phyloP scores from a whole-genome alignment of 2,888 invertebrate species.

The Theretra japonica region DNA sequence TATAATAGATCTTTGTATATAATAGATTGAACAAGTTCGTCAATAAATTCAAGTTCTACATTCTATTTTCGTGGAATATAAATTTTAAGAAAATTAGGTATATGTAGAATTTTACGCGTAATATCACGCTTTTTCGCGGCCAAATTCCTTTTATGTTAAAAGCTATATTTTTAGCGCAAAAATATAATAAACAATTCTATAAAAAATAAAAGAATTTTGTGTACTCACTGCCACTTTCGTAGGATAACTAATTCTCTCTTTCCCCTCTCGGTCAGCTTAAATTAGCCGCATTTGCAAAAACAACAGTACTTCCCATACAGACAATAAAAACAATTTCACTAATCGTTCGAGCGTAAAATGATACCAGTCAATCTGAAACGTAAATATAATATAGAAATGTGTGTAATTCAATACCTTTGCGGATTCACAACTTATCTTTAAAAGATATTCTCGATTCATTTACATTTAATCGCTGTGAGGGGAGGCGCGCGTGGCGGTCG shows the following conservation, averaged over 20 bases:
- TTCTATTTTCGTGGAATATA: no score
- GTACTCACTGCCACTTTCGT: no score
- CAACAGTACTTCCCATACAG: slow-evolving; percentile 47
- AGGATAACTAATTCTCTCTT: background rate
- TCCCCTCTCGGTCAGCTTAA: slow-evolving; percentile 15
- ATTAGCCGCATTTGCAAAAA: slow-evolving; percentile 58
- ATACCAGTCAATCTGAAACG: slow-evolving; percentile 78
- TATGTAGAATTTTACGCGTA: no score
- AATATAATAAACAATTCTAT: no score
- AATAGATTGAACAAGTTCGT: no score
- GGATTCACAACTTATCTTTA: slow-evolving; percentile 69
- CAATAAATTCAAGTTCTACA: no score
- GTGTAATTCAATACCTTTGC: slow-evolving; percentile 77
- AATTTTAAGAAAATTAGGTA: no score
- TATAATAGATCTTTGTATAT: no score
- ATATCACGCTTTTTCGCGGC: no score
- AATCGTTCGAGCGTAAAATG: slow-evolving; percentile 65
- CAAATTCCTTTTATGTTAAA: no score
- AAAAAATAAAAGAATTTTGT: no score
- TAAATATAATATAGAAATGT: slow-evolving; percentile 75
- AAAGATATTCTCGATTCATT: slow-evolving; percentile 66
- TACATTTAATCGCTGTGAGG: slow-evolving; percentile 65
- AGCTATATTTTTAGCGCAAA: no score
- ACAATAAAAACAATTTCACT: slow-evolving; percentile 66
- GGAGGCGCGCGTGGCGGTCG: slow-evolving; percentile 68